These are phyloP conservation scores for Epicampocera succincta DNA, from an alignment of 2,888 invertebrate genomes.

Conservation along the genomic window DNA sequence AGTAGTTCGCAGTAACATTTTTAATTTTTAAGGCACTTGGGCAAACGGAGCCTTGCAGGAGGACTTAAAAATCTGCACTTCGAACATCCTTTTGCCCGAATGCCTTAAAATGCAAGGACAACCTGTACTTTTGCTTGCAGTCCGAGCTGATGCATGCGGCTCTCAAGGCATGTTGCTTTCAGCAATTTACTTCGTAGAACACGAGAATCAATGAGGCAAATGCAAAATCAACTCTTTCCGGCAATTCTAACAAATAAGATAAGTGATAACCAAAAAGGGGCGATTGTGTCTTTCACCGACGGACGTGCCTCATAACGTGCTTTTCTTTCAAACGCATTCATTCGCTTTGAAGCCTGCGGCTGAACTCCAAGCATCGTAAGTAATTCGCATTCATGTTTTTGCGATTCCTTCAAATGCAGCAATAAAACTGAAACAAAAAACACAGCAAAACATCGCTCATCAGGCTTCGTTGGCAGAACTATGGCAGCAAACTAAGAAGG, in stretches of 20 bases:
- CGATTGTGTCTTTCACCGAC: constrained; percentile 7
- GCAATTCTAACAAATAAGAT: neutral
- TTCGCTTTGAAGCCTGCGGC: constrained; percentile 42
- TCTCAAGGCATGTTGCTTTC: neutral
- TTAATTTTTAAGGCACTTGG: neutral
- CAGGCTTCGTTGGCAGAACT: constrained; percentile 20
- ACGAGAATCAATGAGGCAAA: neutral
- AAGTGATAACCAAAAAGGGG: too few relatives aligned
- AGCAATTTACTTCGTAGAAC: constrained; percentile 17
- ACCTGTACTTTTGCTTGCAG: too few relatives aligned
- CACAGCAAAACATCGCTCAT: constrained; percentile 15
- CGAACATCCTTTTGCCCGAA: too few relatives aligned
- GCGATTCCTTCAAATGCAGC: constrained; percentile 27
- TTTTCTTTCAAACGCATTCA: constrained; percentile 39
- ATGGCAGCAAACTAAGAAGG: constrained; percentile 42
- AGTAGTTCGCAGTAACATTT: constrained; percentile 22
- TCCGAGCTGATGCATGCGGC: neutral
- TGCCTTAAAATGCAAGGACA: too few relatives aligned
- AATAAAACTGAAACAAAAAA: neutral
- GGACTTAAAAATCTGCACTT: neutral
- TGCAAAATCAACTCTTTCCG: constrained; percentile 35
- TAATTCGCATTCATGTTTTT: constrained; percentile 37
- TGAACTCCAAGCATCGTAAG: constrained; percentile 39
- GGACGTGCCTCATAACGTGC: constrained; percentile 28
- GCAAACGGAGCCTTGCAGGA: neutral